phyloP scores from a whole-genome alignment of 1,140 invertebrate genomes.

The Solen grandis region DNA sequence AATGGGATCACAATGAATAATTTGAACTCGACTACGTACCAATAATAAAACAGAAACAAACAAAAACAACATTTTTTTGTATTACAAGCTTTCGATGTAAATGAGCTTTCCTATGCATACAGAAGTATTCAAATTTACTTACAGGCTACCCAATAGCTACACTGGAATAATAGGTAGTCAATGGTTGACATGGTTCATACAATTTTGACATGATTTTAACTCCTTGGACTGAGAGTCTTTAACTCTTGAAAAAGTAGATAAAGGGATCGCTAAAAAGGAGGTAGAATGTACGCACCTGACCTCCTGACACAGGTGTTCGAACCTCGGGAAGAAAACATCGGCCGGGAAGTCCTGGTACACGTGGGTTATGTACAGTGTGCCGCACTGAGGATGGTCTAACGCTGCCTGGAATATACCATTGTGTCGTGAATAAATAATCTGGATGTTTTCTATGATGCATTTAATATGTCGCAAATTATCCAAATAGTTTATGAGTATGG shows the following conservation, averaged over 20 bases:
- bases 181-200: no score
- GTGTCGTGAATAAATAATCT: background rate
- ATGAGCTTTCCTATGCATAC: no score
- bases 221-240: background rate
- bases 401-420: slow-evolving; percentile 44
- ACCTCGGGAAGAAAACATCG: slow-evolving; percentile 58
- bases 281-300: slow-evolving; percentile 35
- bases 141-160: no score
- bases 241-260: background rate
- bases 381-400: slow-evolving; percentile 39
- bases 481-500: no score
- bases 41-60: no score
- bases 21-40: no score
- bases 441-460: no score
- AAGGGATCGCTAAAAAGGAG: background rate
- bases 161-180: no score
- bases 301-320: slow-evolving; percentile 49
- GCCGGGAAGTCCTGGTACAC: slow-evolving; percentile 50
- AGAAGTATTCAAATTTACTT: background rate
- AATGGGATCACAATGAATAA: no score
- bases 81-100: no score
- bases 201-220: background rate
- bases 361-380: slow-evolving; percentile 54
- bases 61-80: no score
- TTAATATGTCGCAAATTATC: no score